Percentiles rank a stretch among this genome's conserved stretches.
phyloP scores from a whole-genome alignment of 1,140 invertebrate genomes.

The Polypedilum vanderplanki region DNA sequence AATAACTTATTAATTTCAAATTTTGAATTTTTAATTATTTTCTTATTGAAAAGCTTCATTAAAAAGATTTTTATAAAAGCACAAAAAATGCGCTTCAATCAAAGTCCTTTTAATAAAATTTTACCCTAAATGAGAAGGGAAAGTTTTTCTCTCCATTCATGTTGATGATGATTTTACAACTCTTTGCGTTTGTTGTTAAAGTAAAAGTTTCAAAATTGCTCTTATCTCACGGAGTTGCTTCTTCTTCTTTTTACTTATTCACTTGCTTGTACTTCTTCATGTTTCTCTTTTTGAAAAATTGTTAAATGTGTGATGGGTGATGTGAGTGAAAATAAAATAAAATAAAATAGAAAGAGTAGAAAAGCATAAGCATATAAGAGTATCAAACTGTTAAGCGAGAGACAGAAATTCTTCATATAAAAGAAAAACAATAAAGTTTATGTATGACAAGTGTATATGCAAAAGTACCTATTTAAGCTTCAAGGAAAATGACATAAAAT shows the following conservation, averaged over 20 bases:
- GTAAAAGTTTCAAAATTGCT: slow-evolving; percentile 14
- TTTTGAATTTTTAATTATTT: no score
- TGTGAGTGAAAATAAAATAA: no score
- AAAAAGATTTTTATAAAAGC: no score
- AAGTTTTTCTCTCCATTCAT: neutral
- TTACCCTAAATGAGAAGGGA: neutral
- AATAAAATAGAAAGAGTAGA: neutral
- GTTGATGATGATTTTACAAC: slow-evolving; percentile 18
- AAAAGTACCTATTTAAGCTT: slow-evolving; percentile 19
- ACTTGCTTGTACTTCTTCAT: neutral
- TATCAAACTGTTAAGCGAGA: slow-evolving; percentile 8
- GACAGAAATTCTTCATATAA: neutral
- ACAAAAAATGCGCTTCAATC: no score
- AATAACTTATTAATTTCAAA: neutral
- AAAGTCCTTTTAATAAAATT: no score
- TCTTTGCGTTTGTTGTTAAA: slow-evolving; percentile 9
- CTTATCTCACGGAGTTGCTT: neutral
- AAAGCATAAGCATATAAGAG: neutral
- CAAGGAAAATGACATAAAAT: slow-evolving; percentile 6
- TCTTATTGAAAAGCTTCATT: no score
- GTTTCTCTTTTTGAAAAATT: neutral
- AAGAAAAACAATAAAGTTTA: slow-evolving; percentile 20
- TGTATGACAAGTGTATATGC: slow-evolving; percentile 5
- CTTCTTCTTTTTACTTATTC: neutral
- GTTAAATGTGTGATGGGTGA: no score